Conservation (phyloP, 2,113 vertebrate genomes). For the Proterorhinus semilunaris region DNA sequence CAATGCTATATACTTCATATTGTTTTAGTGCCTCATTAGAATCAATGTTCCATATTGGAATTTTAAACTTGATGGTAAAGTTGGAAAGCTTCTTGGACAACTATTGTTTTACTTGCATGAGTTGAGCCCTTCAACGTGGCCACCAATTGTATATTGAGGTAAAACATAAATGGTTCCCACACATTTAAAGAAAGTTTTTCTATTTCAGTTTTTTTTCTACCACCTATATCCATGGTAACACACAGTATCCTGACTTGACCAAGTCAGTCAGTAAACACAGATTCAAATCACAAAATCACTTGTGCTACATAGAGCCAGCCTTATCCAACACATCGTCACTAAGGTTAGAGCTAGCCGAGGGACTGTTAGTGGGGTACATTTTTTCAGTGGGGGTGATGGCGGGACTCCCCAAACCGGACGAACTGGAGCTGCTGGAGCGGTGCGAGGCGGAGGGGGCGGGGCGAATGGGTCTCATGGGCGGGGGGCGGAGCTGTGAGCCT, state of each 20-base stretch:
- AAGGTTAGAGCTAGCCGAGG: conserved; percentile 48
- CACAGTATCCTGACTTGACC: conserved; percentile 30
- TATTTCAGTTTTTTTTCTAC: conserved; percentile 10
- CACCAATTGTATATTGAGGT: conserved; percentile 80
- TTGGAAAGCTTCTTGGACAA: conserved; percentile 32
- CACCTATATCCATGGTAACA: conserved; percentile 49
- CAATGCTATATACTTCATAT: conserved; percentile 56
- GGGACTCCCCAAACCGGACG: conserved; percentile 91
- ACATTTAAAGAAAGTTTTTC: conserved; percentile 43
- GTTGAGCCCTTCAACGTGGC: conserved; percentile 40
- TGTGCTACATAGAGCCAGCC: conserved; percentile 88
- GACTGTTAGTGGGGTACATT: conserved; percentile 83
- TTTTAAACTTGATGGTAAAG: conserved; percentile 19
- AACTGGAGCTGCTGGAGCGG: conserved; percentile 95
- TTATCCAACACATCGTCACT: conserved; percentile 77
- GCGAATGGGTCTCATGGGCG: conserved; percentile 81
- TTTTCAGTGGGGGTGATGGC: conserved; percentile 95
- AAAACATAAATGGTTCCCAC: conserved; percentile 68
- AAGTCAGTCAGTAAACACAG: conserved; percentile 47
- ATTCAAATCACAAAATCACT: conserved; percentile 19
- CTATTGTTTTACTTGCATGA: conserved; percentile 74
- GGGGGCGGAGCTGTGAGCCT: conserved; percentile 89
- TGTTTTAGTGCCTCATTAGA: conserved; percentile 67
- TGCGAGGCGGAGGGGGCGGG: conserved; percentile 84
- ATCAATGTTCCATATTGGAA: conserved; percentile 53